Percentiles rank a stretch among this genome's conserved stretches.
Conservation (phyloP, 30 jellyfish, hydroid and myxozoan genomes). For the Turritopsis dohrnii region DNA sequence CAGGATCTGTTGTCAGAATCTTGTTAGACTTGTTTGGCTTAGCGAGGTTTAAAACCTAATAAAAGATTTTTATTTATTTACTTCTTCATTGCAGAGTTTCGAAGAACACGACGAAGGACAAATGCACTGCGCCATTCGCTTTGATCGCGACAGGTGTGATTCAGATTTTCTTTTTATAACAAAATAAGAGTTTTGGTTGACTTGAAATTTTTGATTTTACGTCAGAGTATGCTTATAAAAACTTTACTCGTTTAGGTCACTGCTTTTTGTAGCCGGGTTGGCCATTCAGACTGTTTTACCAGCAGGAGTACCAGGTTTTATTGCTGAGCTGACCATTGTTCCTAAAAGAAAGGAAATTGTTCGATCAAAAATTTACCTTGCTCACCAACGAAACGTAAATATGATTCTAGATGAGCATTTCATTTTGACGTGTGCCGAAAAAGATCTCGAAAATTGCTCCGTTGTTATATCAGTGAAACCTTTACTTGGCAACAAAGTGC, state of each 20-base stretch:
- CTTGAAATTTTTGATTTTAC: too few species aligned
- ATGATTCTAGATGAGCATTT: constrained; percentile 53
- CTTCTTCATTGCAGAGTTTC: not conserved
- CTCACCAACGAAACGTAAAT: constrained; percentile 47
- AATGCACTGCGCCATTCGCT: constrained; percentile 66
- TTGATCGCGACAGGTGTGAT: constrained; percentile 35
- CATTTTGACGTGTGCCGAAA: constrained; percentile 37
- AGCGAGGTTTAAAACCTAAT: too few species aligned
- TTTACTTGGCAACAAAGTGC: constrained; percentile 41
- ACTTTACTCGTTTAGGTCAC: constrained; percentile 8
- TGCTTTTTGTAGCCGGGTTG: constrained; percentile 14
- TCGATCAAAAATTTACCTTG: constrained; percentile 56
- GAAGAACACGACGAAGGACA: constrained; percentile 56
- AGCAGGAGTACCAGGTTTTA: constrained; percentile 70
- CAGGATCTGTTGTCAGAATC: too few species aligned
- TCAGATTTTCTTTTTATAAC: too few species aligned
- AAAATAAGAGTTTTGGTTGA: too few species aligned
- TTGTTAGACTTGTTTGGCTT: too few species aligned
- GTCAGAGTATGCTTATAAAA: too few species aligned
- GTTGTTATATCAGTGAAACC: constrained; percentile 74
- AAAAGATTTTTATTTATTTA: too few species aligned
- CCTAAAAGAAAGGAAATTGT: constrained; percentile 50
- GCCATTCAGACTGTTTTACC: constrained; percentile 32
- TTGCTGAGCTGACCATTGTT: constrained; percentile 63
- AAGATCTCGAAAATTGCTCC: constrained; percentile 48